Percentiles rank a stretch among this genome's conserved stretches.
These are phyloP conservation scores for Chouioia cunea DNA, from an alignment of 2,888 invertebrate species.

Conservation along the genomic window DNA sequence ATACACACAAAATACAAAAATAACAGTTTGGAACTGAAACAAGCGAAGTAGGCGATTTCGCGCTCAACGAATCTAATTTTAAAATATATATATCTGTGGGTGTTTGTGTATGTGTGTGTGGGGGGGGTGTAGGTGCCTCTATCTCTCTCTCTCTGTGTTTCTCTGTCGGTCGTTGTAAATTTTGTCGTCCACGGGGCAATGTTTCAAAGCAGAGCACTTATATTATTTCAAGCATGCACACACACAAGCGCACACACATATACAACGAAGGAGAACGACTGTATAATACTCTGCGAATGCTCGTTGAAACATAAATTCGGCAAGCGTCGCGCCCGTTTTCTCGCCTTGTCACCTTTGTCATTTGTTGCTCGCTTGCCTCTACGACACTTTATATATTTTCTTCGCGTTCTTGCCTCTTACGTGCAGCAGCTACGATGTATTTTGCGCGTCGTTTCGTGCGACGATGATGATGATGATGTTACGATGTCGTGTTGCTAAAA, in stretches of 20 bases:
- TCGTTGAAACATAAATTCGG: slow-evolving; percentile 62
- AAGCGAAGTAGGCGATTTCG: slow-evolving; percentile 10
- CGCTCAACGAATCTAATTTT: neutral
- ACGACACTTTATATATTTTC: no score
- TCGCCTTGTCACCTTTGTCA: slow-evolving; percentile 66
- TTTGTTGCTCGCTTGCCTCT: slow-evolving; percentile 62
- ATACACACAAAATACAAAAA: no score
- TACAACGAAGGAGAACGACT: slow-evolving; percentile 49
- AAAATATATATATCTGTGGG: neutral
- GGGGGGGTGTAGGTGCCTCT: no score
- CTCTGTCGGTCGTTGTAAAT: slow-evolving; percentile 40
- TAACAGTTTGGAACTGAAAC: neutral
- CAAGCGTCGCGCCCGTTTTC: slow-evolving; percentile 59
- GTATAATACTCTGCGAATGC: no score
- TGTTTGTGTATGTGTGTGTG: no score
- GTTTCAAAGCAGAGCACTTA: slow-evolving; percentile 39
- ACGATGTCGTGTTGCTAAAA: no score
- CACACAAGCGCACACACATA: no score
- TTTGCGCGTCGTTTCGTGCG: no score
- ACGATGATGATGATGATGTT: neutral
- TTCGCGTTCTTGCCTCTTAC: no score
- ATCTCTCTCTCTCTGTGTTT: no score
- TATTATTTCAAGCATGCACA: slow-evolving; percentile 47
- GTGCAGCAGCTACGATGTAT: no score
- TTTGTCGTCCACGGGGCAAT: slow-evolving; percentile 28